Conservation (phyloP, 2,113 vertebrate genomes). For the Micronycteris hirsuta region DNA sequence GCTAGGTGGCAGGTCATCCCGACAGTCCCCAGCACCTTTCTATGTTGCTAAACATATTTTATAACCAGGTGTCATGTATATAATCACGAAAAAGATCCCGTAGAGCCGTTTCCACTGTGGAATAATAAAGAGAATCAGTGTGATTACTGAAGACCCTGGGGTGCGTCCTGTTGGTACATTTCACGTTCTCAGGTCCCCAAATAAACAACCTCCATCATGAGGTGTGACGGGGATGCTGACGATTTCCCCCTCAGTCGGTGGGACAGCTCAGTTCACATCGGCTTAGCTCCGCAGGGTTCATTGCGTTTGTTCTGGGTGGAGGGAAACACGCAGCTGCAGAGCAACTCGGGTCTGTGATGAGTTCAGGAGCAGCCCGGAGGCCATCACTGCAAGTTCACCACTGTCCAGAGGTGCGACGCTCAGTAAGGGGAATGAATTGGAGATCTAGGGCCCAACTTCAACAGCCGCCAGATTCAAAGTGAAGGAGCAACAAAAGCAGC, state of each 20-base stretch:
- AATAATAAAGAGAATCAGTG: neutral
- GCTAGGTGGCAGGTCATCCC: neutral
- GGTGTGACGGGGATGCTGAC: rapidly evolving
- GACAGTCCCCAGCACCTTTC: neutral
- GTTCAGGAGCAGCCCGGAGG: neutral
- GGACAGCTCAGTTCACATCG: rapidly evolving
- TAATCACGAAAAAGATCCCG: neutral
- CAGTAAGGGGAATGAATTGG: neutral
- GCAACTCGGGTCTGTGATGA: neutral
- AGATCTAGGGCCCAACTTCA: neutral
- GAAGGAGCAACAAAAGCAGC: neutral
- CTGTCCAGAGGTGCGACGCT: rapidly evolving
- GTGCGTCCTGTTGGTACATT: neutral
- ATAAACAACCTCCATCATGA: neutral
- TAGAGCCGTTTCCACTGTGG: neutral
- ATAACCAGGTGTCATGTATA: neutral
- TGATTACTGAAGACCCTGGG: neutral
- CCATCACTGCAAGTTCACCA: neutral
- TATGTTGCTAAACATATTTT: neutral
- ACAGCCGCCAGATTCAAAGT: neutral
- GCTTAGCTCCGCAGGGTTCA: rapidly evolving
- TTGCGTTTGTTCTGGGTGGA: rapidly evolving
- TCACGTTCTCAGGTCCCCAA: neutral
- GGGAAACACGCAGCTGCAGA: neutral
- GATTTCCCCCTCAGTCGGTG: neutral